Conservation (phyloP, 2,797 vertebrate species). For the Artibeus jamaicensis region DNA sequence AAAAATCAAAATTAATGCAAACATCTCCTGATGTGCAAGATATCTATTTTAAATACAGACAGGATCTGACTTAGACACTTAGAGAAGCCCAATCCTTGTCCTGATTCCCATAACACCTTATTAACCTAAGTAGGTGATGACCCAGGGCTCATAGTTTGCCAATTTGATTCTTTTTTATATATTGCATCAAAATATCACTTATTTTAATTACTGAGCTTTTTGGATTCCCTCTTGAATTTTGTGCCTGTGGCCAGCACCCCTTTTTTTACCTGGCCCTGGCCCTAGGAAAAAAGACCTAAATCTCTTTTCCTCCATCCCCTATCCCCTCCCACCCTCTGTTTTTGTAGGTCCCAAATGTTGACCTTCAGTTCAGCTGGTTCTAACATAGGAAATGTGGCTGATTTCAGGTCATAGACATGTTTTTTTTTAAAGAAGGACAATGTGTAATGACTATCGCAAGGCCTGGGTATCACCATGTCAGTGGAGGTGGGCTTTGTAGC, state of each 20-base stretch:
- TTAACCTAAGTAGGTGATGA: not conserved
- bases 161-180: not conserved
- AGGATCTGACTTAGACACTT: not conserved
- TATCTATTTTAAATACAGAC: not conserved
- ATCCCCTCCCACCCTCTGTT: not conserved
- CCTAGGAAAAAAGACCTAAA: not conserved
- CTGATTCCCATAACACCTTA: not conserved
- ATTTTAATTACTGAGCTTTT: not conserved
- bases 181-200: not conserved
- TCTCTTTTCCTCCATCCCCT: not conserved
- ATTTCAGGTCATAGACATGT: not conserved
- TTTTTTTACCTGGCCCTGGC: not conserved
- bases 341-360: not conserved
- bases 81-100: not conserved
- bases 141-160: not conserved
- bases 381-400: not conserved
- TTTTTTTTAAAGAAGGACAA: not conserved
- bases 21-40: not conserved
- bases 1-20: not conserved
- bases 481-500: not conserved
- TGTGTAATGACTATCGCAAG: not conserved
- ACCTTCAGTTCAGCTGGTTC: not conserved
- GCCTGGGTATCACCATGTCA: not conserved
- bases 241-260: not conserved
- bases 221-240: not conserved